Evolutionary conservation across 2,888 invertebrate species (phyloP).

Genomic region (Phalera bucephala): DNA sequence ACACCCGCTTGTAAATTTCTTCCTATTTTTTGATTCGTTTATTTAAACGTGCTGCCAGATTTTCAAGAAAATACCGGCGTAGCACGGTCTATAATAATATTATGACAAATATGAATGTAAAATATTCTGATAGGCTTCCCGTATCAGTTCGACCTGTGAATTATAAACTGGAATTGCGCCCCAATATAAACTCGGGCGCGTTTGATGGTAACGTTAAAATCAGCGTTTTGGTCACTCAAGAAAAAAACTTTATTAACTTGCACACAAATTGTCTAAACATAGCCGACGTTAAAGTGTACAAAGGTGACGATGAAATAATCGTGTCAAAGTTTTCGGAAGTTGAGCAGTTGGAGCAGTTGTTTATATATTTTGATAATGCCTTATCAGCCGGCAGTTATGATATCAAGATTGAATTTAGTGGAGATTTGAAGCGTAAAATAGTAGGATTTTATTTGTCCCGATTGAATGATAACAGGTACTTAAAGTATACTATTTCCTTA

Average conservation of each 20-base stretch:
- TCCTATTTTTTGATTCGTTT: no score
- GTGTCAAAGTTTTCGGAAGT: constrained; percentile 54
- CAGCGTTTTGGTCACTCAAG: constrained; percentile 56
- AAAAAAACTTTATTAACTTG: constrained; percentile 72
- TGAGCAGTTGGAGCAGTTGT: constrained; percentile 57
- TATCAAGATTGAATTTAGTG: constrained; percentile 84
- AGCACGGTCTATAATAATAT: no score
- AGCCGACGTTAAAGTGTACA: constrained; percentile 53
- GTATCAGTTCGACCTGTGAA: constrained; percentile 55
- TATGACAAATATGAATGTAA: constrained; percentile 44
- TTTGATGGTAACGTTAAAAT: constrained; percentile 66
- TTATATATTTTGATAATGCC: constrained; percentile 50
- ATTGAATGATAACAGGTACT: constrained; percentile 79
- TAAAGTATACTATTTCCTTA: no score
- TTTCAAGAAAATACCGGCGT: no score
- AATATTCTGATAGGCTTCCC: constrained; percentile 55
- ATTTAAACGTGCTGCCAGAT: no score
- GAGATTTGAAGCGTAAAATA: constrained; percentile 85
- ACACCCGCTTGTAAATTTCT: no score
- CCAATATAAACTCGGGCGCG: constrained; percentile 50
- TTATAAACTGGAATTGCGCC: constrained; percentile 59
- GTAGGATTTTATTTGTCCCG: constrained; percentile 89
- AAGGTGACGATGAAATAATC: constrained; percentile 40
- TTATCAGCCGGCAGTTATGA: constrained; percentile 68
- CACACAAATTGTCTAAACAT: constrained; percentile 84